Conservation (phyloP, 2,888 invertebrate genomes). For the Melanchra persicariae region DNA sequence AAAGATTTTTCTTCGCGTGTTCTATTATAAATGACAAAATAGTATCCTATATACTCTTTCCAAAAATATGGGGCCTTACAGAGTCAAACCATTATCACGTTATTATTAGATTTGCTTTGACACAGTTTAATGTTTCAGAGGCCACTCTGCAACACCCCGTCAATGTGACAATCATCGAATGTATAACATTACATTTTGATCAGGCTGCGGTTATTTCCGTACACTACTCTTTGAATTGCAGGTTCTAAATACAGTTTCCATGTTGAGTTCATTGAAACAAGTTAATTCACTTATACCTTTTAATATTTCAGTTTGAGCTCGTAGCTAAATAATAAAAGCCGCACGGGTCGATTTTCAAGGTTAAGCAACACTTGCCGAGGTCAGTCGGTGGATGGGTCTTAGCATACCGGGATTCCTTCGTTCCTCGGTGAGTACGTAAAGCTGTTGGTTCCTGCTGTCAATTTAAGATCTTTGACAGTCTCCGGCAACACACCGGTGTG, state of each 20-base stretch:
- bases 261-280: background rate
- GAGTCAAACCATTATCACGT: constrained; percentile 13
- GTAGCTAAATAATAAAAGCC: too few species aligned
- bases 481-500: too few species aligned
- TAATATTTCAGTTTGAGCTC: background rate
- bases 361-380: too few species aligned
- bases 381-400: too few species aligned
- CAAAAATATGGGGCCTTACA: background rate
- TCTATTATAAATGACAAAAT: background rate
- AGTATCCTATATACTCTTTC: background rate
- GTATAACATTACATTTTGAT: constrained; percentile 3
- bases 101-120: constrained; percentile 32
- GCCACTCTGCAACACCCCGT: constrained; percentile 25
- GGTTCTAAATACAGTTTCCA: background rate
- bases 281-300: constrained; percentile 1
- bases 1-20: background rate
- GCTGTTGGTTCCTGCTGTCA: too few species aligned
- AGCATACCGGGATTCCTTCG: too few species aligned
- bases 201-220: constrained; percentile 3
- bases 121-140: constrained; percentile 46
- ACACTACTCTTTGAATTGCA: background rate
- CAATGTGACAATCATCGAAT: constrained; percentile 35
- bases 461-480: too few species aligned
- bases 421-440: too few species aligned
- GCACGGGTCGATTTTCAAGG: background rate